Conservation (phyloP, 2,888 invertebrate species). For the Acanthosoma haemorrhoidale region DNA sequence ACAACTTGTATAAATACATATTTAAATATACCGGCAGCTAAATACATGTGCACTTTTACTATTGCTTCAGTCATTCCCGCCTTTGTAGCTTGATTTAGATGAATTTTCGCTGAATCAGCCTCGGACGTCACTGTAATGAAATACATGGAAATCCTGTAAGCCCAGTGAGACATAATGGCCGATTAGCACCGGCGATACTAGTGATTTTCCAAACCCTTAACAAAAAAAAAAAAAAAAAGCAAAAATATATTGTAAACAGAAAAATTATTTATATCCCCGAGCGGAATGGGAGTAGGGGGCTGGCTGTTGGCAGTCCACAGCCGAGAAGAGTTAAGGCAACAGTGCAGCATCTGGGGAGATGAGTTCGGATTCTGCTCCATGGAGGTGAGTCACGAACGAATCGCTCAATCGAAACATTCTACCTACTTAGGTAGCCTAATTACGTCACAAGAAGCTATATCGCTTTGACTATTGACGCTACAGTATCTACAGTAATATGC, state of each 20-base stretch:
- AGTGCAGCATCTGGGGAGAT: constrained; percentile 23
- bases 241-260: constrained; percentile 18
- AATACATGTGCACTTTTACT: not conserved
- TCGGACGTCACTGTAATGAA: no score
- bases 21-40: not conserved
- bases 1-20: not conserved
- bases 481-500: no score
- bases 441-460: not conserved
- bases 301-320: not conserved
- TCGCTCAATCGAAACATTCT: not conserved
- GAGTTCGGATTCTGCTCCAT: constrained; percentile 39
- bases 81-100: no score
- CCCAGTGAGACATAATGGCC: no score
- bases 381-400: constrained; percentile 36
- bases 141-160: no score
- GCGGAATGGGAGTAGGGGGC: constrained; percentile 15
- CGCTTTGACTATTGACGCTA: no score
- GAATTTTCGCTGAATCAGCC: no score
- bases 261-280: constrained; percentile 22
- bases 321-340: not conserved
- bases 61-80: no score
- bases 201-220: no score
- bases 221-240: no score
- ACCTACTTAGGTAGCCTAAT: no score
- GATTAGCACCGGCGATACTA: no score